phyloP scores from a whole-genome alignment of 2,797 vertebrate species.

The Sparus aurata region DNA sequence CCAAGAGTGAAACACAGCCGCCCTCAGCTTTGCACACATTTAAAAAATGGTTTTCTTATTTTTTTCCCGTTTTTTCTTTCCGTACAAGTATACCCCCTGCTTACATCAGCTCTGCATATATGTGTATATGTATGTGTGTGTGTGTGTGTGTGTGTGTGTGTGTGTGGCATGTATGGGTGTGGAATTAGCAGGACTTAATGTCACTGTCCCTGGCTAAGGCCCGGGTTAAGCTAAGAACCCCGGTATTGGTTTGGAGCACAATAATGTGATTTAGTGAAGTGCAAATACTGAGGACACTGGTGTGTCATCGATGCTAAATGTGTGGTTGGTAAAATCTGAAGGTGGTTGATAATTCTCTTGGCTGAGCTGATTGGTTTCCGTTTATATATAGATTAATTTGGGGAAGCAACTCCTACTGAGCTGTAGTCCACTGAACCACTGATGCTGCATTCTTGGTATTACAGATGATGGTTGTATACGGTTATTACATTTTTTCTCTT shows the following conservation, averaged over 20 bases:
- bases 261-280: conserved; percentile 64
- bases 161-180: conserved; percentile 51
- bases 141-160: conserved; percentile 25
- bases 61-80: conserved; percentile 25
- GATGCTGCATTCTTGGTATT: conserved; percentile 15
- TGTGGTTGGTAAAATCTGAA: conserved; percentile 54
- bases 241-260: conserved; percentile 48
- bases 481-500: neutral
- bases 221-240: conserved; percentile 56
- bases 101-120: conserved; percentile 43
- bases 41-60: conserved; percentile 52
- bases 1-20: conserved; percentile 68
- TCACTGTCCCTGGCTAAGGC: conserved; percentile 66
- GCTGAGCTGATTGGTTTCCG: conserved; percentile 53
- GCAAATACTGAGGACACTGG: conserved; percentile 41
- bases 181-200: conserved; percentile 76
- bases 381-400: conserved; percentile 52
- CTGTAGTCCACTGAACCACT: conserved; percentile 19
- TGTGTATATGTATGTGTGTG: conserved; percentile 28
- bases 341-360: conserved; percentile 45
- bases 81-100: conserved; percentile 34
- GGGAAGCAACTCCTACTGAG: conserved; percentile 18
- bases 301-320: conserved; percentile 48
- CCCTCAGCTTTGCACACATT: conserved; percentile 70
- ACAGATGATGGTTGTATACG: neutral